Evolutionary conservation across 2,888 invertebrate genomes (phyloP), one percentile per base, ranked within the genome.

Genomic region (Acleris sparsana): DNA sequence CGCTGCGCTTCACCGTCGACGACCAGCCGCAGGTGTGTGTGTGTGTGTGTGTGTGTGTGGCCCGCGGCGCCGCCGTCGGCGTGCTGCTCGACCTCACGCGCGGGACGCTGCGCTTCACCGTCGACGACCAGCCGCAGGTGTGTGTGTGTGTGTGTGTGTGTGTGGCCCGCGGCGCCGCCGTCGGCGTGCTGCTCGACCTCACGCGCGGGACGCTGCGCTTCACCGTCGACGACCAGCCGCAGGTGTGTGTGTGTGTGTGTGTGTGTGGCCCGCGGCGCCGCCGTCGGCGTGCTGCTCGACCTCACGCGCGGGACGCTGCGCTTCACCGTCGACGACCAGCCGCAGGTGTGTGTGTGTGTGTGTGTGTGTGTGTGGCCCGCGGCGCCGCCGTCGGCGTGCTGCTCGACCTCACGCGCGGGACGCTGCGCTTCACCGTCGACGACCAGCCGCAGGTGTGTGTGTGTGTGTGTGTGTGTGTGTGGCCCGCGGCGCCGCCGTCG

Each of bases 311-410:
- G 98, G 86, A 96, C 96, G 62, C 94, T 99, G 59, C 95, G 97
- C 72, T 99, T 98, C 93, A 97, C 96, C 82, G 97, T 99, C 44
- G 98, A 99, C 89, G 99, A 98, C 79, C 96, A 96, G 81, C 97
- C 97, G 29, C 98, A 99, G 90, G n/a, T n/a, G n/a, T n/a, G n/a
- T n/a, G n/a, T n/a, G n/a, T n/a, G 92, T 91, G 74, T 57, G 33
- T 43, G 33, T 33, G n/a, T 46, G 96, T 97, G 98, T 86, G 5
- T 97, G 96, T 99, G 58, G 94, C 94, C 70, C 94, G 95, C 39
- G 98, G 98, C 69, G 95, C 96, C 70, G 96, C 96, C 3, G 95
- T 99, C 46, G 99, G 99, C 39, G 96, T 99, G 48, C 94, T 99
- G 48, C 94, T 99, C 43, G 99, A 99, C 92, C 94, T 99, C 72